phyloP scores from a whole-genome alignment of 2,113 vertebrate species.

The Arizona elegans region DNA sequence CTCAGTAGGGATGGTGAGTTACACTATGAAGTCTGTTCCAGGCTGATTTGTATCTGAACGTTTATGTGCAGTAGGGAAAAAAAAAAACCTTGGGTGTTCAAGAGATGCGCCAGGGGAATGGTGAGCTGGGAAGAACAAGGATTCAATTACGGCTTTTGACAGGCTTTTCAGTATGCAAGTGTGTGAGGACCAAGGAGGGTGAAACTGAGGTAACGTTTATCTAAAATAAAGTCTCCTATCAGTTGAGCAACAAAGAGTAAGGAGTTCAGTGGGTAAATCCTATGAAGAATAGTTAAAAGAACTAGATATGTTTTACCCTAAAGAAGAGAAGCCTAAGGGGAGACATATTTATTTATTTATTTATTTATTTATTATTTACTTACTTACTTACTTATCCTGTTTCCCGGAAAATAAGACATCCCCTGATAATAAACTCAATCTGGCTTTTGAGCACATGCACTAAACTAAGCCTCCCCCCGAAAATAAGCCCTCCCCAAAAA shows the following conservation, averaged over 20 bases:
- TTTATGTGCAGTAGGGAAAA: not conserved
- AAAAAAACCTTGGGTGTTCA: not conserved
- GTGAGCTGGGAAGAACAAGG: not conserved
- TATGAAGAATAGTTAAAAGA: not conserved
- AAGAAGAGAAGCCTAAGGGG: not conserved
- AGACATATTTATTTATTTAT: no score
- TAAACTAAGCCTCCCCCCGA: no score
- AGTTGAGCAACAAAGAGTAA: not conserved
- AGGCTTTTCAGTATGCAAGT: not conserved
- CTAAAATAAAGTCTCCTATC: not conserved
- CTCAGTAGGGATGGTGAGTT: not conserved
- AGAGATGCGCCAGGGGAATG: not conserved
- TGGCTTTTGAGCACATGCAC: no score
- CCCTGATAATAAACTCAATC: no score
- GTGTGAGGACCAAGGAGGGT: not conserved
- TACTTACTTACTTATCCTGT: no score
- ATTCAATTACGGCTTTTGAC: not conserved
- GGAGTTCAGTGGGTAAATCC: not conserved
- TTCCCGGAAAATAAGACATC: no score
- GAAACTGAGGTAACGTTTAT: not conserved
- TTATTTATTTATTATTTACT: no score
- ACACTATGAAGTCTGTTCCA: not conserved
- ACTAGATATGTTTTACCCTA: not conserved
- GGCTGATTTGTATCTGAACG: conserved; percentile 1
- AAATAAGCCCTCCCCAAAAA: no score